These are phyloP conservation scores for Ptychodera flava DNA, from an alignment of 35 echinoderm and acorn worm species.

Conservation along the genomic window DNA sequence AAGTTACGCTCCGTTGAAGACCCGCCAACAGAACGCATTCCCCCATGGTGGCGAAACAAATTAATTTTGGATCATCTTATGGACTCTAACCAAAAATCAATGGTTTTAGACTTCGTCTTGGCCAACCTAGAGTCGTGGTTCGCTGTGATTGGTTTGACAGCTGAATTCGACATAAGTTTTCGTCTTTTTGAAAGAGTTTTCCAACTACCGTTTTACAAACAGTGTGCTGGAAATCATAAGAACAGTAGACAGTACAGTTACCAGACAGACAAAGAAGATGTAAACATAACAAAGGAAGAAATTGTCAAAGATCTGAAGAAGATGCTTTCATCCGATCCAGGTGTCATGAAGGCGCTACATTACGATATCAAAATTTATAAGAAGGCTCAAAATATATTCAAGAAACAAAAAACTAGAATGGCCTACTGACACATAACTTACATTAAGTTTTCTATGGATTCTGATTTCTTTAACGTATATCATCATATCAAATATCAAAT, in stretches of 20 bases:
- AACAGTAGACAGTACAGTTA: not conserved
- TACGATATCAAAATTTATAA: not conserved
- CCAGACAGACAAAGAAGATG: not conserved
- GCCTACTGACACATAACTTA: too few species aligned
- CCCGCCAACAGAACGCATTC: not conserved
- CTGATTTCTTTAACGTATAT: too few species aligned
- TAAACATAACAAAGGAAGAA: not conserved
- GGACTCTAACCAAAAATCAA: not conserved
- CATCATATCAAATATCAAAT: too few species aligned
- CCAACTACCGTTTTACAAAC: constrained; percentile 20
- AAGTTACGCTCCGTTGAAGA: not conserved
- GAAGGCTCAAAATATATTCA: not conserved
- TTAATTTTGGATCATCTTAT: not conserved
- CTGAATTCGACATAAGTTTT: constrained; percentile 23
- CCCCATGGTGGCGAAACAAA: not conserved
- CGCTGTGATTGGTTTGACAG: constrained; percentile 29
- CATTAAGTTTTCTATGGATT: too few species aligned
- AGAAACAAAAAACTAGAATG: too few species aligned
- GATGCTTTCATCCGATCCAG: not conserved
- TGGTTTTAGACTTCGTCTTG: not conserved
- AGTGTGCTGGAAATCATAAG: not conserved
- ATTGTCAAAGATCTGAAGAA: not conserved
- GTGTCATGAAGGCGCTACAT: not conserved
- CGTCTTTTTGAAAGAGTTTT: constrained; percentile 3
- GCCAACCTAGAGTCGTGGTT: constrained; percentile 7